These are phyloP conservation scores for Apomyelois bistriatella DNA, from an alignment of 2,888 invertebrate genomes.

Conservation along the genomic window DNA sequence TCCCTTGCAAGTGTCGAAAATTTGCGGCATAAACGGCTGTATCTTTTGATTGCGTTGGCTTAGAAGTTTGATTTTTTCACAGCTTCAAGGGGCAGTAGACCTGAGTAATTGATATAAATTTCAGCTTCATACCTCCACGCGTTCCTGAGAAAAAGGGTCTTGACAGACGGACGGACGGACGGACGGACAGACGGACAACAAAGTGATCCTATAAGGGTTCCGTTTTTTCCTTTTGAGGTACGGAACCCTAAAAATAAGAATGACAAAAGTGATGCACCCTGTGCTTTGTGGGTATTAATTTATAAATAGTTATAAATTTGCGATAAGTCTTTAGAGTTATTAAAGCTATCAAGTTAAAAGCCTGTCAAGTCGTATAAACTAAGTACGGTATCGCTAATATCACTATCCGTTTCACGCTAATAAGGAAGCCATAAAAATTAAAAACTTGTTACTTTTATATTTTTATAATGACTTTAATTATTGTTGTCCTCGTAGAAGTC, in stretches of 20 bases:
- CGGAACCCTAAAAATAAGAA: background rate
- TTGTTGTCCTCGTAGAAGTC: background rate
- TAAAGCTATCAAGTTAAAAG: slow-evolving; percentile 2
- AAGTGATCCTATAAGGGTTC: no score
- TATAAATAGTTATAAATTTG: background rate
- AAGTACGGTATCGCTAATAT: background rate
- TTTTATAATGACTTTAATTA: slow-evolving; percentile 4
- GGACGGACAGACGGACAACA: no score
- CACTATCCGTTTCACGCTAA: background rate
- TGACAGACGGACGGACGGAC: no score
- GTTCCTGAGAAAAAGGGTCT: no score
- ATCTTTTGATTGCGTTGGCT: no score
- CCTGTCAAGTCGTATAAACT: background rate
- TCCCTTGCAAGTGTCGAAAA: no score
- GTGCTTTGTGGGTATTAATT: background rate
- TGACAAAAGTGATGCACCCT: background rate
- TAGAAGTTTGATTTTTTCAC: no score
- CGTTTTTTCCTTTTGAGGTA: no score
- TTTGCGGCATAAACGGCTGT: no score
- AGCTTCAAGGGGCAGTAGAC: no score
- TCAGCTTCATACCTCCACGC: no score
- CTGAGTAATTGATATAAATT: no score
- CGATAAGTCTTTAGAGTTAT: background rate
- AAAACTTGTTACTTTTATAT: slow-evolving; percentile 5
- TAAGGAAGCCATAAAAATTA: slow-evolving; percentile 9